phyloP scores from a whole-genome alignment of 2,797 vertebrate species.

The Naso thynnoides region DNA sequence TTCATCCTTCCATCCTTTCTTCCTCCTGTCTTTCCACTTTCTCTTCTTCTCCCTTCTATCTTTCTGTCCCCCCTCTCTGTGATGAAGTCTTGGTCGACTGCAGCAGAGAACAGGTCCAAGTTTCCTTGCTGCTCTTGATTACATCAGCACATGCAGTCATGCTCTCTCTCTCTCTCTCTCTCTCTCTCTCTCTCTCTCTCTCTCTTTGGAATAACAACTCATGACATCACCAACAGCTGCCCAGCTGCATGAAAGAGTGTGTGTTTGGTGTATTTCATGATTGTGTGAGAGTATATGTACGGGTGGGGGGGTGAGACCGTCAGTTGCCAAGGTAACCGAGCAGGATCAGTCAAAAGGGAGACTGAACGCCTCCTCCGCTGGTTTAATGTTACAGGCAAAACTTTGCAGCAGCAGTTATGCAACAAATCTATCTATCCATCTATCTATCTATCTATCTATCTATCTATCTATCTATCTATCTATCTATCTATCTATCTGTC shows the following conservation, averaged over 20 bases:
- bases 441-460: too few relatives aligned
- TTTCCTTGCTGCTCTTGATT: conserved; percentile 78
- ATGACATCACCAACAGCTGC: conserved; percentile 87
- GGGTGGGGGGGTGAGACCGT: too few relatives aligned
- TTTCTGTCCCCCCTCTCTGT: conserved; percentile 29
- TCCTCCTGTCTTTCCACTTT: background rate
- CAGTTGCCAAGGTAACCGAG: too few relatives aligned
- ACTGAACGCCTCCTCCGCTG: too few relatives aligned
- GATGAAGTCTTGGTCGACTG: conserved; percentile 61
- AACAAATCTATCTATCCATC: too few relatives aligned
- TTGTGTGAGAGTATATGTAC: conserved; percentile 18
- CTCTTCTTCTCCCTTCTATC: background rate
- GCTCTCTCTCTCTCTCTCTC: background rate
- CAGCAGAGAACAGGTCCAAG: conserved; percentile 72
- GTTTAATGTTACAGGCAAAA: too few relatives aligned
- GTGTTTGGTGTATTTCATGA: conserved; percentile 33
- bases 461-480: background rate
- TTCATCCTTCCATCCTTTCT: background rate
- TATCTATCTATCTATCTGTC: too few relatives aligned
- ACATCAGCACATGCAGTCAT: conserved; percentile 82
- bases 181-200: conserved; percentile 7
- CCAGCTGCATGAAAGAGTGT: conserved; percentile 74
- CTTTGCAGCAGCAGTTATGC: too few relatives aligned
- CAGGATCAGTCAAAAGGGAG: too few relatives aligned
- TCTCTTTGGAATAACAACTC: conserved; percentile 77